Base-by-base conservation (phyloP, 2,113 vertebrate species). In the Hydrolagus affinis region DNA sequence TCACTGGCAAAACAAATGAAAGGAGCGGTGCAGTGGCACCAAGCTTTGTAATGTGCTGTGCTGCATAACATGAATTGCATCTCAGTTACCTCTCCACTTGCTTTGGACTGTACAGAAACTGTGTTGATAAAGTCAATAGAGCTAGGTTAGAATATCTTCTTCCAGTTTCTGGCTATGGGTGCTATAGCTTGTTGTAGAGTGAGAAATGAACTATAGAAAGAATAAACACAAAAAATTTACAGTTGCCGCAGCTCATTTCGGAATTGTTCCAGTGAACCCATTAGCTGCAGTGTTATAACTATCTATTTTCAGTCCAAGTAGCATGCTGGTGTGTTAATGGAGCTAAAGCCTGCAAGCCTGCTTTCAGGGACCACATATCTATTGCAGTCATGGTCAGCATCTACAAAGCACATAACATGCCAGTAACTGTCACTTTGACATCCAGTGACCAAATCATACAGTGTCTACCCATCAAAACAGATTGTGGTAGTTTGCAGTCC, bases 391-490 rank as follows among this genome's bases (percentile, higher is more conserved):
- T 19, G 57, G 32, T 59, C 8, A 76, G 32, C 44, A 76, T 74
- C 30, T 32, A 44, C 72, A 74, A 74, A 74, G 28, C 15, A 17
- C 72, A 76, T 57, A 57, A 57, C 56, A 59, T 76, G 74, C 74
- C 74, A 76, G 74, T 76, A 76, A 11, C 32, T 76, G 32, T 76
- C 44, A 76, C 19, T 76, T 76, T 57, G 44, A 57, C 44, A 59
- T 57, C 10, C 74, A 57, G 74, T 57, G 32, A 76, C 74, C 74
- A 76, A 57, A 59, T 76, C 74, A 74, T 44, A 74, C 21, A 76
- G 1, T n/a, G 9, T 11, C 44, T 76, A 76, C 19, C 74, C 19
- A 57, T 76, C 21, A 76, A 76, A 59, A 74, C 30, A 76, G 74
- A 59, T 59, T 76, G 74, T 56, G 44, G 44, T 76, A 21, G 57